These are phyloP conservation scores for Urechis unicinctus DNA, from an alignment of 2,888 invertebrate genomes.

Conservation along the genomic window DNA sequence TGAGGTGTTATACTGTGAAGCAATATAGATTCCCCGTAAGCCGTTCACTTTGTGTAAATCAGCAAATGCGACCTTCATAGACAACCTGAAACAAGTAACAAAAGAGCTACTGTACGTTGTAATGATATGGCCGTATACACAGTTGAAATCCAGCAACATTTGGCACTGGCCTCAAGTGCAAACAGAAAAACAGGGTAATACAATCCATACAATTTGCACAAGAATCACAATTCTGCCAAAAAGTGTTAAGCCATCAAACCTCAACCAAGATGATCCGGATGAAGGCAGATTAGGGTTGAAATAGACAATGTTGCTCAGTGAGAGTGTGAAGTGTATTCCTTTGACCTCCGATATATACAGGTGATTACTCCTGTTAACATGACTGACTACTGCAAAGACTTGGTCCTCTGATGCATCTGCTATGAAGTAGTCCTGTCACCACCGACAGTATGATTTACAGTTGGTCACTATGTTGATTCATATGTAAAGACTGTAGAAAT, in stretches of 20 bases:
- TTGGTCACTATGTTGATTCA: no score
- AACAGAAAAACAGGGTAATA: no score
- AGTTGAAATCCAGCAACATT: no score
- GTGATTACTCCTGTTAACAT: slow-evolving; percentile 65
- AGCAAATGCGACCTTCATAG: slow-evolving; percentile 63
- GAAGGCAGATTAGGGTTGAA: slow-evolving; percentile 80
- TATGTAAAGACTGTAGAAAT: neutral
- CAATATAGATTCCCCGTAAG: slow-evolving; percentile 80
- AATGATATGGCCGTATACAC: neutral
- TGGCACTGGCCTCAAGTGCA: no score
- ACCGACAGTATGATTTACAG: neutral
- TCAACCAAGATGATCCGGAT: no score
- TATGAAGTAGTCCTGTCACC: slow-evolving; percentile 65
- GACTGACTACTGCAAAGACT: slow-evolving; percentile 72
- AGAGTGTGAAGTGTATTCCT: slow-evolving; percentile 68
- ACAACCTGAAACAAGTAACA: slow-evolving; percentile 56
- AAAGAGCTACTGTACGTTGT: neutral
- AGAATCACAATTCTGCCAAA: no score
- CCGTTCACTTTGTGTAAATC: slow-evolving; percentile 84
- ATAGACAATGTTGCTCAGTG: slow-evolving; percentile 73
- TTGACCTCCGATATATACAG: slow-evolving; percentile 73
- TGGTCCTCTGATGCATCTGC: slow-evolving; percentile 73
- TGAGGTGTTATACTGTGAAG: slow-evolving; percentile 61
- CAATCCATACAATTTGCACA: no score
- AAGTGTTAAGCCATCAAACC: no score